Conservation (phyloP, 1,140 invertebrate genomes). For the Meloidogyne exigua region DNA sequence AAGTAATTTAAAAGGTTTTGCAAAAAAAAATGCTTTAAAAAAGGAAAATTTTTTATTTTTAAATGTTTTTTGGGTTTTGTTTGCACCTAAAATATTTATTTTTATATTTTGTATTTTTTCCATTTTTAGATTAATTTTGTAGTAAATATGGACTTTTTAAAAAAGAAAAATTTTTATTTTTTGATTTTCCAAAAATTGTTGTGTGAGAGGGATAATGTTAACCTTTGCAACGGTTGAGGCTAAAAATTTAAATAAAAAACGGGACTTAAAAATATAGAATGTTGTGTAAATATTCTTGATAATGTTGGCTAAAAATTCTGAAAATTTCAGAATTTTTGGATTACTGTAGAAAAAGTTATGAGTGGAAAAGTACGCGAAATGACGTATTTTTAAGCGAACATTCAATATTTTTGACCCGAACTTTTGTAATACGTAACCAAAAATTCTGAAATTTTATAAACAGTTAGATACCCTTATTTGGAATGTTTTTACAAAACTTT, state of each 20-base stretch:
- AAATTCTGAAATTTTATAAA: background rate
- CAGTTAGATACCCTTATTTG: background rate
- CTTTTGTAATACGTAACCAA: background rate
- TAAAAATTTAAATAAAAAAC: background rate
- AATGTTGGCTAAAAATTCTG: background rate
- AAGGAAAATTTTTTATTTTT: too few species aligned
- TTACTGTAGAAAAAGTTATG: background rate
- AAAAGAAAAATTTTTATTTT: background rate
- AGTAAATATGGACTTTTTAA: background rate
- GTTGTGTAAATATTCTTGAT: background rate
- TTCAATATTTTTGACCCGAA: background rate
- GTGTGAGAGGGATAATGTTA: background rate
- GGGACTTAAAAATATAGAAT: background rate
- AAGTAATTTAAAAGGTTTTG: too few species aligned
- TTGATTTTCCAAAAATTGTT: background rate
- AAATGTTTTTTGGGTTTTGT: too few species aligned
- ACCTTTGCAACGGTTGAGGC: background rate
- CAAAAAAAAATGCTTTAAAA: too few species aligned
- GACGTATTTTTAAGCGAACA: too few species aligned
- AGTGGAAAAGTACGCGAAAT: background rate
- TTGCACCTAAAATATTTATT: too few species aligned
- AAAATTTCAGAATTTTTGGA: background rate
- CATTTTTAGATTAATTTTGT: background rate
- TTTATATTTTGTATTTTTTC: background rate
- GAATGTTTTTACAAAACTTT: background rate